Conservation (phyloP, 2,888 invertebrate genomes). For the Drosophila neonasuta region DNA sequence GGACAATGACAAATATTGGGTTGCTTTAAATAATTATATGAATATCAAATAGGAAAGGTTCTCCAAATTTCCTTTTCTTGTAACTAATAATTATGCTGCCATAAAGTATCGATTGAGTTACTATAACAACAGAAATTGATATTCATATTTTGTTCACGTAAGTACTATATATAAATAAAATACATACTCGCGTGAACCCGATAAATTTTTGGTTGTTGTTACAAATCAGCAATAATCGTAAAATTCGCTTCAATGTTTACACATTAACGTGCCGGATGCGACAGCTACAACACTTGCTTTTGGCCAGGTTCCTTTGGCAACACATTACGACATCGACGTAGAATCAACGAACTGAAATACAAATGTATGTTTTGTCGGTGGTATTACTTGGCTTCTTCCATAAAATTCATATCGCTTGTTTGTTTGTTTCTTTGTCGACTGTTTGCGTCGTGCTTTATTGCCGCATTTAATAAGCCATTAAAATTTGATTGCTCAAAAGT, state of each 20-base stretch:
- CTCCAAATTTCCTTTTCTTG: not conserved
- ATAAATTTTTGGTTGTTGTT: slow-evolving; percentile 32
- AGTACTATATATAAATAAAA: not conserved
- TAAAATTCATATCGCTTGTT: slow-evolving; percentile 28
- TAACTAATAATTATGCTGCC: not conserved
- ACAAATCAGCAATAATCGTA: slow-evolving; percentile 50
- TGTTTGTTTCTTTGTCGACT: slow-evolving; percentile 3
- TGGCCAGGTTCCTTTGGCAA: slow-evolving; percentile 10
- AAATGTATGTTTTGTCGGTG: slow-evolving; percentile 8
- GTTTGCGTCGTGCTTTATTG: slow-evolving; percentile 56
- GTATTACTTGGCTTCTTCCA: slow-evolving; percentile 2
- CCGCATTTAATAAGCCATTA: slow-evolving; percentile 74
- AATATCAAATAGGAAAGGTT: not conserved
- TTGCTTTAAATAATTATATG: no score
- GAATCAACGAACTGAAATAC: slow-evolving; percentile 12
- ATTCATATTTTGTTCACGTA: not conserved
- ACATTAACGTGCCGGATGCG: slow-evolving; percentile 45
- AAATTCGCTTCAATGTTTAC: slow-evolving; percentile 38
- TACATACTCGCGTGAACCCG: slow-evolving; percentile 21
- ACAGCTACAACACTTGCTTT: not conserved
- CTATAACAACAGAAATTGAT: not conserved
- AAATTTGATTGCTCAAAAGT: slow-evolving; percentile 66
- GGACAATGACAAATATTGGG: no score
- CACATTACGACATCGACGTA: slow-evolving; percentile 9
- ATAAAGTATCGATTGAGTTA: not conserved